These are phyloP conservation scores for Seladonia tumulorum DNA, from an alignment of 2,888 invertebrate species.

Conservation along the genomic window DNA sequence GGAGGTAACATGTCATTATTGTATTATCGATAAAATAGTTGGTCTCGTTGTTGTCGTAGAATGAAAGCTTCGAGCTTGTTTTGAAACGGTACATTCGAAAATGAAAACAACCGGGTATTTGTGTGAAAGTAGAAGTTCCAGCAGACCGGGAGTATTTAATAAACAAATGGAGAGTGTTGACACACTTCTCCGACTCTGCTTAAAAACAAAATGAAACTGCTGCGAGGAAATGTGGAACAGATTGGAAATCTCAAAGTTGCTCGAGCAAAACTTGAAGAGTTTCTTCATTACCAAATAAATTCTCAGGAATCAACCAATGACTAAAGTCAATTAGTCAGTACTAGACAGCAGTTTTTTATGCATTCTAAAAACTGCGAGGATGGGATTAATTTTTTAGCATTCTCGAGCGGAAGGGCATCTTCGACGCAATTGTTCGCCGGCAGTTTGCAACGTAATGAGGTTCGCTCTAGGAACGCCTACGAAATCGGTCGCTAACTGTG, in stretches of 20 bases:
- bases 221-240: background rate
- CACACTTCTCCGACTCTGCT: background rate
- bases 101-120: background rate
- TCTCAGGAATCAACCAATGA: no score
- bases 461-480: slow-evolving; percentile 23
- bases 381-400: background rate
- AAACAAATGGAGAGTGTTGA: background rate
- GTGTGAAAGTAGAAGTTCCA: background rate
- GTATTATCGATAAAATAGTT: no score
- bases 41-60: background rate
- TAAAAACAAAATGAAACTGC: background rate
- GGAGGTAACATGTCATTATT: no score
- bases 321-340: no score
- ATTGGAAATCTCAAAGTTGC: background rate
- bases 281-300: background rate
- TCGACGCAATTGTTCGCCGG: slow-evolving; percentile 25
- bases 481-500: slow-evolving; percentile 41
- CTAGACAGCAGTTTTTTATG: no score
- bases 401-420: slow-evolving; percentile 21
- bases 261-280: background rate
- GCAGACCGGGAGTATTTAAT: background rate
- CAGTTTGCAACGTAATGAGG: slow-evolving; percentile 37
- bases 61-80: background rate
- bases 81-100: background rate
- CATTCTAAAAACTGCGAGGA: no score